A percentile compares a stretch with the other conserved stretches of the same genome.
These are phyloP conservation scores for Heliconius melpomene DNA, from an alignment of 1,140 invertebrate species.

Conservation along the genomic window DNA sequence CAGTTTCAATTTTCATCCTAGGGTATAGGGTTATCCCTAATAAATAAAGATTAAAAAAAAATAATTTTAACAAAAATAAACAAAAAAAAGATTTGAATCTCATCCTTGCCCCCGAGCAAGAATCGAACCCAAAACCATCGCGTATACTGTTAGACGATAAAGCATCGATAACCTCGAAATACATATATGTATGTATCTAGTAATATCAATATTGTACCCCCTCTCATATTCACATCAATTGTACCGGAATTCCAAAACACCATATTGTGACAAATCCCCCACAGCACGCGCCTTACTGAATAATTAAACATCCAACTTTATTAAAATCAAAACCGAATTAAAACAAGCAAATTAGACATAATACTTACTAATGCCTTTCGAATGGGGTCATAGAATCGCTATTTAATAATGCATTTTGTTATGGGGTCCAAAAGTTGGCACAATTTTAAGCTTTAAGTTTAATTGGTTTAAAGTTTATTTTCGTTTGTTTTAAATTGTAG, in stretches of 20 bases:
- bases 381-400: constrained; percentile 72
- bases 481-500: neutral
- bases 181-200: neutral
- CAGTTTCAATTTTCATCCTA: too few species aligned
- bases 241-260: constrained; percentile 21
- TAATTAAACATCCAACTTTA: constrained; percentile 72
- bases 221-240: constrained; percentile 1
- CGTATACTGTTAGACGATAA: too few species aligned
- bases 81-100: too few species aligned
- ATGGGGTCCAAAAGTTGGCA: constrained; percentile 32
- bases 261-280: constrained; percentile 29
- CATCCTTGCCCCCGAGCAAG: too few species aligned
- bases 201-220: neutral
- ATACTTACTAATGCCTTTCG: constrained; percentile 68
- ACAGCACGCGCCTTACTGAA: constrained; percentile 52
- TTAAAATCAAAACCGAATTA: constrained; percentile 78
- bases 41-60: too few species aligned
- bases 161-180: too few species aligned
- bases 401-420: constrained; percentile 74
- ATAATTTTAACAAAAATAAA: too few species aligned
- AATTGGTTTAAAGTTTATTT: constrained; percentile 32
- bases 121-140: too few species aligned
- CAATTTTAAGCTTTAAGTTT: constrained; percentile 43
- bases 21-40: too few species aligned
- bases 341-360: constrained; percentile 77